A percentile compares a stretch with the other conserved stretches of the same genome.
These are phyloP conservation scores for Lutraria lutraria DNA, from an alignment of 2,888 invertebrate species.

Conservation along the genomic window DNA sequence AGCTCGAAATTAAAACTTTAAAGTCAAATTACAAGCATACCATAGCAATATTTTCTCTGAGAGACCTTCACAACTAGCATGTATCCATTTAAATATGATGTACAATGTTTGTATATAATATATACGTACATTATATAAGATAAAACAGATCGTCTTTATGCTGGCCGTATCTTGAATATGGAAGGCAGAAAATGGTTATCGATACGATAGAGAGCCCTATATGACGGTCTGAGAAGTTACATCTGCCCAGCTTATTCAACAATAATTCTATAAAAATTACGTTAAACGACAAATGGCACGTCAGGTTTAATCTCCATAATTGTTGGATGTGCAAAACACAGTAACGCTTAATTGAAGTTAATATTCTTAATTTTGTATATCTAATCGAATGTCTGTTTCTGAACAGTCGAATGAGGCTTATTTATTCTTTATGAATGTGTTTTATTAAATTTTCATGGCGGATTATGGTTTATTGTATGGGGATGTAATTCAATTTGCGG, in stretches of 20 bases:
- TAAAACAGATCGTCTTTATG: constrained; percentile 16
- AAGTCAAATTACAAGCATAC: neutral
- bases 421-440: constrained; percentile 72
- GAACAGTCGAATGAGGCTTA: constrained; percentile 65
- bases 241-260: constrained; percentile 58
- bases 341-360: constrained; percentile 73
- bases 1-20: too few relatives aligned
- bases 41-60: neutral
- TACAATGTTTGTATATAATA: too few relatives aligned
- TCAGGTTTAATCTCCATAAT: constrained; percentile 68
- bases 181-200: constrained; percentile 26
- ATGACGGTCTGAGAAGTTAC: constrained; percentile 46
- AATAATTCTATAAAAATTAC: constrained; percentile 65
- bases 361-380: constrained; percentile 74
- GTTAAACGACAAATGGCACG: constrained; percentile 68
- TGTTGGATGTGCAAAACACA: constrained; percentile 69
- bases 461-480: constrained; percentile 73
- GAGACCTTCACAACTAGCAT: neutral
- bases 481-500: constrained; percentile 62
- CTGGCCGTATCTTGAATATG: constrained; percentile 5
- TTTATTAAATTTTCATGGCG: constrained; percentile 71
- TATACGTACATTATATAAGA: constrained; percentile 6
- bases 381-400: constrained; percentile 71
- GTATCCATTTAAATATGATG: neutral
- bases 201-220: constrained; percentile 20